Evolutionary conservation across 2,113 vertebrate genomes (phyloP).

Genomic region (Anser brachyrhynchus): DNA sequence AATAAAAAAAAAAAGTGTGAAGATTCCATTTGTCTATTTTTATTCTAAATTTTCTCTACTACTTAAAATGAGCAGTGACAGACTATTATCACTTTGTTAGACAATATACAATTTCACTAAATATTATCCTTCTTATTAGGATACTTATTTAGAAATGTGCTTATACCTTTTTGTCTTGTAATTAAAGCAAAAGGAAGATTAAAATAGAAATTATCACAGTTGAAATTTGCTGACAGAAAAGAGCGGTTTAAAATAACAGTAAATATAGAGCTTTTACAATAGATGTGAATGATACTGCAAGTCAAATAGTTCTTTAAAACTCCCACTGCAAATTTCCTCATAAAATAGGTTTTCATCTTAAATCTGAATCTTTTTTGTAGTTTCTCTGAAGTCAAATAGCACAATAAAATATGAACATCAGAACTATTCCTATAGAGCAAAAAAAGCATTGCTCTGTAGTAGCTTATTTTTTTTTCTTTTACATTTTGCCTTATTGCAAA

Average conservation of each 20-base stretch:
- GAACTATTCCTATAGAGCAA: neutral
- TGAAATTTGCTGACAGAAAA: slow-evolving; percentile 43
- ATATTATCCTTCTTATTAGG: slow-evolving; percentile 41
- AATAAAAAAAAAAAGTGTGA: neutral
- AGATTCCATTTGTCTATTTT: neutral
- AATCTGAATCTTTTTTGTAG: slow-evolving; percentile 20
- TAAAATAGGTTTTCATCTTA: slow-evolving; percentile 26
- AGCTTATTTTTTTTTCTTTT: slow-evolving; percentile 70
- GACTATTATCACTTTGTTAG: slow-evolving; percentile 23
- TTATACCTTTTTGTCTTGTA: slow-evolving; percentile 61
- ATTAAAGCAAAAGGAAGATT: slow-evolving; percentile 53
- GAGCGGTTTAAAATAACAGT: slow-evolving; percentile 40
- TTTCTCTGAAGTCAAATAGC: slow-evolving; percentile 32
- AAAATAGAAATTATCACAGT: slow-evolving; percentile 44
- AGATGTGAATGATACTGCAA: slow-evolving; percentile 40
- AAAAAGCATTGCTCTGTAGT: slow-evolving; percentile 38
- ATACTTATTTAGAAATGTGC: slow-evolving; percentile 38
- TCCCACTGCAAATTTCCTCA: slow-evolving; percentile 47
- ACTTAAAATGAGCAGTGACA: slow-evolving; percentile 45
- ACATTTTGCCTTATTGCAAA: slow-evolving; percentile 75
- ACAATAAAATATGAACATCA: slow-evolving; percentile 60
- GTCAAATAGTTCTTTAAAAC: slow-evolving; percentile 60
- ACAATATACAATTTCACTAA: slow-evolving; percentile 28
- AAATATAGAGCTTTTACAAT: slow-evolving; percentile 40
- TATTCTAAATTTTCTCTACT: slow-evolving; percentile 21